Conservation (phyloP, 2,113 vertebrate genomes). For the Channa argus region DNA sequence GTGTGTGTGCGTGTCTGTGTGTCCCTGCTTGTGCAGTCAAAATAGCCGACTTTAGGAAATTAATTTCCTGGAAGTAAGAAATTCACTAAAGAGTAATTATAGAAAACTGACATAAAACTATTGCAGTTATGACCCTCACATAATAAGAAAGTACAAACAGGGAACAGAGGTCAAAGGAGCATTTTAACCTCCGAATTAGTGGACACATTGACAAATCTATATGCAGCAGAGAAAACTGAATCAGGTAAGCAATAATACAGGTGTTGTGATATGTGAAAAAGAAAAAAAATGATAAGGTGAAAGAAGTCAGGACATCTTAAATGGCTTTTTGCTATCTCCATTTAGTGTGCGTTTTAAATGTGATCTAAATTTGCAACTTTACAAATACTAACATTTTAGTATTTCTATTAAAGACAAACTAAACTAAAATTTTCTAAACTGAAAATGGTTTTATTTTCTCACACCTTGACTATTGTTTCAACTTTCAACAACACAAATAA, state of each 20-base stretch:
- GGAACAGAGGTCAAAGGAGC: background rate
- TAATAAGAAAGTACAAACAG: background rate
- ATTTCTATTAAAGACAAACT: too few relatives aligned
- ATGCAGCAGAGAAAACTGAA: background rate
- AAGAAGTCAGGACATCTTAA: background rate
- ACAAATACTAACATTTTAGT: too few relatives aligned
- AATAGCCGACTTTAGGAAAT: slow-evolving; percentile 9
- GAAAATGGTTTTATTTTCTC: too few relatives aligned
- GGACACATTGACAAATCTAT: background rate
- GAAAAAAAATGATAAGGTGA: too few relatives aligned
- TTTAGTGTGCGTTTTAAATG: background rate
- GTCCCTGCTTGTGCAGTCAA: background rate
- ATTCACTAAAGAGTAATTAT: slow-evolving; percentile 11
- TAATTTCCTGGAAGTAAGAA: background rate
- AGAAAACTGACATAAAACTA: background rate
- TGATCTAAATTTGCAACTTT: too few relatives aligned
- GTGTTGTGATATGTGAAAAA: background rate
- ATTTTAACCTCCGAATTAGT: background rate
- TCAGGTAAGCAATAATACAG: background rate
- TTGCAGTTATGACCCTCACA: background rate
- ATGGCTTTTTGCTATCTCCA: background rate
- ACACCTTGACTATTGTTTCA: too few relatives aligned
- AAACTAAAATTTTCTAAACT: too few relatives aligned
- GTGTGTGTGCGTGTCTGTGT: too few relatives aligned
- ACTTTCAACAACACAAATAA: too few relatives aligned